Conservation (phyloP, 2,113 vertebrate species). For the Bos taurus region DNA sequence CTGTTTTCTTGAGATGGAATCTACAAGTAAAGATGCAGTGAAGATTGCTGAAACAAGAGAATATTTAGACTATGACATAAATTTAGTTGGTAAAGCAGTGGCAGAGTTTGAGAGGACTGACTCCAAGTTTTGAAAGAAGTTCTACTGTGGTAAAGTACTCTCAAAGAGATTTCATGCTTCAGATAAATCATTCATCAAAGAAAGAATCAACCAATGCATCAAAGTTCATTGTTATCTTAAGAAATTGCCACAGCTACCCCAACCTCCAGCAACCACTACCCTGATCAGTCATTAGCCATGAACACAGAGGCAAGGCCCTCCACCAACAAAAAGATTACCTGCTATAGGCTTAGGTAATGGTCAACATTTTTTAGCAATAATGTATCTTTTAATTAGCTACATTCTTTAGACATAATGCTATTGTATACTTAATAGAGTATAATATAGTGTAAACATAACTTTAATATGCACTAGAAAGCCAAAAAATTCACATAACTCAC, state of each 20-base stretch:
- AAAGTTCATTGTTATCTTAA: not conserved
- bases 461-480: not conserved
- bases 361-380: not conserved
- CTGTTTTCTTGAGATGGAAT: not conserved
- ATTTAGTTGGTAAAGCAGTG: not conserved
- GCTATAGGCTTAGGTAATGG: not conserved
- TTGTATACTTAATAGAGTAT: not conserved
- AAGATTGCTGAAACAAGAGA: not conserved
- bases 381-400: not conserved
- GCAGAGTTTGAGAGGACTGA: not conserved
- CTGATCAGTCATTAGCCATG: not conserved
- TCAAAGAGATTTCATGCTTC: not conserved
- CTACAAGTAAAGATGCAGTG: not conserved
- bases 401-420: not conserved
- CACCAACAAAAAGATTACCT: not conserved
- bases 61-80: not conserved
- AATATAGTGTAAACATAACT: not conserved
- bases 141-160: not conserved
- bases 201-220: not conserved
- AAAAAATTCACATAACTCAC: not conserved
- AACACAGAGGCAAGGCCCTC: not conserved
- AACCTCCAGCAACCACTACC: not conserved
- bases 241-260: not conserved
- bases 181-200: not conserved
- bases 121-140: not conserved